phyloP scores from a whole-genome alignment of 2,888 invertebrate species.

The Pristionchus japonicus region DNA sequence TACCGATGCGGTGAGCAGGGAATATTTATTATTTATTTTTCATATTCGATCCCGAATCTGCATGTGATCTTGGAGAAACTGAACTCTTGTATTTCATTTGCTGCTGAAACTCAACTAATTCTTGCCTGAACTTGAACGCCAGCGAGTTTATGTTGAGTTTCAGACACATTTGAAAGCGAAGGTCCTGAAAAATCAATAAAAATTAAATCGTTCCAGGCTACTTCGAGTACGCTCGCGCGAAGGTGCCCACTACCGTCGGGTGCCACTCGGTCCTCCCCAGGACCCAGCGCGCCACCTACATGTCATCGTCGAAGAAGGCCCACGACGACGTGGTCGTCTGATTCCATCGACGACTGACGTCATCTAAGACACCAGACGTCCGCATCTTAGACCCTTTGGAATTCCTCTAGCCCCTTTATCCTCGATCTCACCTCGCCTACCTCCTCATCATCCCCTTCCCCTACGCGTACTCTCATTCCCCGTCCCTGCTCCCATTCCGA shows the following conservation, averaged over 20 bases:
- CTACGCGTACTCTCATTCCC: conserved; percentile 7
- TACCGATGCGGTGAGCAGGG: too few species aligned
- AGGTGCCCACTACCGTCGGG: conserved; percentile 57
- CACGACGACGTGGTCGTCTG: conserved; percentile 38
- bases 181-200: not conserved
- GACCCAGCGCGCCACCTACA: conserved; percentile 56
- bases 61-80: too few species aligned
- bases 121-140: not conserved
- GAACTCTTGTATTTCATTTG: not conserved
- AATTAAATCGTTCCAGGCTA: conserved; percentile 23
- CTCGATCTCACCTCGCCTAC: not conserved
- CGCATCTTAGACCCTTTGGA: not conserved
- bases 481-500: not conserved
- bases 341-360: too few species aligned
- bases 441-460: not conserved
- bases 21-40: too few species aligned
- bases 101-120: not conserved
- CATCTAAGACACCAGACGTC: not conserved
- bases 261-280: conserved; percentile 71
- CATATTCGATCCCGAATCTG: too few species aligned
- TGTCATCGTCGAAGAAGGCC: conserved; percentile 39
- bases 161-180: not conserved
- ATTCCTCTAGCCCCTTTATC: too few species aligned
- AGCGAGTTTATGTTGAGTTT: not conserved
- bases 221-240: conserved; percentile 44